These are phyloP conservation scores for Onychostoma macrolepis DNA, from an alignment of 2,113 vertebrate species.

Conservation along the genomic window DNA sequence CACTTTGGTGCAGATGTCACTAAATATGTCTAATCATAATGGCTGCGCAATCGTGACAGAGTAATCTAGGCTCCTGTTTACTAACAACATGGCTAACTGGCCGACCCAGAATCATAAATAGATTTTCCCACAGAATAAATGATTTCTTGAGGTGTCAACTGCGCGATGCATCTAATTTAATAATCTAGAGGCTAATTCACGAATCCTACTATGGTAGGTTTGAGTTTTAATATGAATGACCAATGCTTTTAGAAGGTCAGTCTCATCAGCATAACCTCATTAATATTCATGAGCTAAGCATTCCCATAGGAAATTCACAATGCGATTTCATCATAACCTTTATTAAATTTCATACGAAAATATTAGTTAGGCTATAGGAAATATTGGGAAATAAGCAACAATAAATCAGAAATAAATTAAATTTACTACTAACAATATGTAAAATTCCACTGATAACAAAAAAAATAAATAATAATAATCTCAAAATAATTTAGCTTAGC, in stretches of 20 bases:
- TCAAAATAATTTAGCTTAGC: too few species aligned
- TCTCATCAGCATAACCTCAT: background rate
- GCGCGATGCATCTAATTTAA: background rate
- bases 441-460: too few species aligned
- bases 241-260: background rate
- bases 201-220: background rate
- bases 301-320: background rate
- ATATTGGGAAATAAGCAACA: background rate
- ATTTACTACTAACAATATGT: background rate
- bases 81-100: background rate
- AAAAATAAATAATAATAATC: too few species aligned
- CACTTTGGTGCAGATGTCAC: conserved; percentile 23
- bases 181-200: background rate
- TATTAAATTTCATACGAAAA: background rate
- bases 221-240: background rate
- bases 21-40: conserved; percentile 30
- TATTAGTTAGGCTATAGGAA: background rate
- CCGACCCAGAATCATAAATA: background rate
- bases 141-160: background rate
- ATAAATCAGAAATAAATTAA: background rate
- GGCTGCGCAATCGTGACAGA: conserved; percentile 12
- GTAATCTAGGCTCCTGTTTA: background rate
- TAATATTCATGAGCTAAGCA: background rate
- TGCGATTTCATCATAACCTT: background rate
- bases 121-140: background rate